phyloP scores from a whole-genome alignment of 92 coral and sea anemone species.

The Epizoanthus ramosus region DNA sequence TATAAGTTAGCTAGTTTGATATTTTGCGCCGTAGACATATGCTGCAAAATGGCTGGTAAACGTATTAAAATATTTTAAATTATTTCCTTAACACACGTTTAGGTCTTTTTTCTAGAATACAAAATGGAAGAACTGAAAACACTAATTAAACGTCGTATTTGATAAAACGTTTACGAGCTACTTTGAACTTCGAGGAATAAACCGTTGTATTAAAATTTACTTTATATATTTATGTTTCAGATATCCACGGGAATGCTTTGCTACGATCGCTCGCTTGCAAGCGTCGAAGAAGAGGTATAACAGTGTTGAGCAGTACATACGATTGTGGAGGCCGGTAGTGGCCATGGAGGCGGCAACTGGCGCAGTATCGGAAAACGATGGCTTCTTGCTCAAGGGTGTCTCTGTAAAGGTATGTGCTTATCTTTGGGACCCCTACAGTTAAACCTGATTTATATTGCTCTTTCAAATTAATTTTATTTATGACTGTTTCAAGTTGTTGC shows the following conservation, averaged over 20 bases:
- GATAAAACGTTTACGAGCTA: too few relatives aligned
- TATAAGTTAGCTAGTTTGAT: too few relatives aligned
- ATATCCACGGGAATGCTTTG: constrained; percentile 80
- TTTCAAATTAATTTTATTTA: too few relatives aligned
- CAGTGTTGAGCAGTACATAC: constrained; percentile 64
- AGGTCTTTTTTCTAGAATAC: too few relatives aligned
- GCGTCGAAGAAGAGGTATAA: constrained; percentile 59
- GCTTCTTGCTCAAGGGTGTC: constrained; percentile 44
- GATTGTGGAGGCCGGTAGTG: constrained; percentile 80
- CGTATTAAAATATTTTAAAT: too few relatives aligned
- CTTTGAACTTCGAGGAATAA: not conserved
- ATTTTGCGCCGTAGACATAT: too few relatives aligned
- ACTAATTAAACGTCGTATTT: too few relatives aligned
- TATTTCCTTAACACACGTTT: too few relatives aligned
- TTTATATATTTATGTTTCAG: not conserved
- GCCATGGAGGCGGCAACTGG: constrained; percentile 85
- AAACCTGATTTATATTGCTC: too few relatives aligned
- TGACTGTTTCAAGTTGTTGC: too few relatives aligned
- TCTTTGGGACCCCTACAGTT: not conserved
- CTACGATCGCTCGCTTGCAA: constrained; percentile 53
- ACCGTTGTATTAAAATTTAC: not conserved
- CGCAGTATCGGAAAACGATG: constrained; percentile 80
- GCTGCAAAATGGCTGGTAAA: too few relatives aligned
- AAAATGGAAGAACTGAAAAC: too few relatives aligned
- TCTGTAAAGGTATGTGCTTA: constrained; percentile 19